Conservation (phyloP, 2,797 vertebrate genomes). For the Pseudochirops cupreus region DNA sequence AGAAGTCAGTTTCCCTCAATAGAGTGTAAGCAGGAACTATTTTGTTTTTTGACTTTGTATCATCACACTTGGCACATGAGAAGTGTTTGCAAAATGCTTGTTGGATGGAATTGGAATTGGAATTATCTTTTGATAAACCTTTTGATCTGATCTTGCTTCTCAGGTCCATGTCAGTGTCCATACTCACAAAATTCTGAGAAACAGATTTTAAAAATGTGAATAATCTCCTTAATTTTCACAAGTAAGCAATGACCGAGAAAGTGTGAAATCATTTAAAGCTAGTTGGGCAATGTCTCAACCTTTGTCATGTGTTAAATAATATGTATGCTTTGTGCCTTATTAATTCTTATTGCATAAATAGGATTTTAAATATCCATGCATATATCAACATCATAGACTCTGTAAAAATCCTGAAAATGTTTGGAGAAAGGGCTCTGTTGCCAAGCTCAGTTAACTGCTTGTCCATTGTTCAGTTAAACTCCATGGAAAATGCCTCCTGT, state of each 20-base stretch:
- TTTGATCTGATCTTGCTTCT: not conserved
- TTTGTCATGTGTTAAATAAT: constrained; percentile 9
- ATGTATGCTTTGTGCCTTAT: not conserved
- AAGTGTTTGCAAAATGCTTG: not conserved
- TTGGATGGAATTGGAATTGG: not conserved
- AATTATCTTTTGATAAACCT: not conserved
- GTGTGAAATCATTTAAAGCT: not conserved
- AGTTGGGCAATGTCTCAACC: not conserved
- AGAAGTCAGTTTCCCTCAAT: not conserved
- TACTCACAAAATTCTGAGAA: not conserved
- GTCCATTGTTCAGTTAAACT: constrained; percentile 22
- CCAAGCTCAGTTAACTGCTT: not conserved
- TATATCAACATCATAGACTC: not conserved
- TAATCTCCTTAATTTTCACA: not conserved
- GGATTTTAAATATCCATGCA: constrained; percentile 20
- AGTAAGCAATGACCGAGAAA: not conserved
- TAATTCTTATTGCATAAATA: not conserved
- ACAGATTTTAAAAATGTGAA: not conserved
- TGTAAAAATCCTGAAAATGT: not conserved
- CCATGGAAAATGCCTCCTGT: not conserved
- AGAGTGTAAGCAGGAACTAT: not conserved
- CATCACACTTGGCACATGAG: not conserved
- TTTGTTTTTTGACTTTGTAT: not conserved
- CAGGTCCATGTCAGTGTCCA: not conserved
- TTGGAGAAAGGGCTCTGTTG: constrained; percentile 20